Base-by-base conservation (phyloP, 2,797 vertebrate species). In the Ctenopoma kingsleyae region DNA sequence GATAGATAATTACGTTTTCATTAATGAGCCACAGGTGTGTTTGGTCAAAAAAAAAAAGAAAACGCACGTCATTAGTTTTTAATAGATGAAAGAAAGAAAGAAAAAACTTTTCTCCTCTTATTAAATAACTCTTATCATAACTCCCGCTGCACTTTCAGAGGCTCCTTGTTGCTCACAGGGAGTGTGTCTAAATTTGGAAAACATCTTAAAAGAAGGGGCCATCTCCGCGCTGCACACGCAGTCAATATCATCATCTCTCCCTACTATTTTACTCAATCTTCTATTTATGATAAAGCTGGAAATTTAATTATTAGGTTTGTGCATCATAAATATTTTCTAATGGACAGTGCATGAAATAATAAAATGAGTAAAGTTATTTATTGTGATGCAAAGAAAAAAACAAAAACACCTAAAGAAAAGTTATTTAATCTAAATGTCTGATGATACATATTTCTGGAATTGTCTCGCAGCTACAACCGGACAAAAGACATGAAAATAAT, bases 211-310 rank as follows among this genome's bases (percentile, higher is more conserved):
- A 87, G 76, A 87, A 76, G 67, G 79, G 66, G 81, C 80, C 95
- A 94, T 94, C 93, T 93, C 85, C 47, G 67, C 83, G 86, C 88
- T 79, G 64, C 93, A 94, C 91, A 87, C 90, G 53, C 76, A 27
- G 61, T 72, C 13, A 35, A 6, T 10, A 35, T 27, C 78, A 63
- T 53, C 56, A 76, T 72, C 51, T 32, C 67, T 54, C 79, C 16
- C 74, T 81, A 63, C 80, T 87, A 71, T 91, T 82, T 73, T 57
- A 79, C 57, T 53, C 48, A 27, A 47, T 67, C 51, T 35, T 41
- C n/a, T 20, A 56, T 46, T 46, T 59, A 41, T 52, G 1, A 62
- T 41, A 49, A 64, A 71, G 6, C 10, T 53, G 6, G 1, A 15
- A 47, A 60, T 65, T 54, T 7, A 63, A 52, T 22, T 19, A 49